phyloP scores from a whole-genome alignment of 2,888 invertebrate species.

The Pelosia muscerda region DNA sequence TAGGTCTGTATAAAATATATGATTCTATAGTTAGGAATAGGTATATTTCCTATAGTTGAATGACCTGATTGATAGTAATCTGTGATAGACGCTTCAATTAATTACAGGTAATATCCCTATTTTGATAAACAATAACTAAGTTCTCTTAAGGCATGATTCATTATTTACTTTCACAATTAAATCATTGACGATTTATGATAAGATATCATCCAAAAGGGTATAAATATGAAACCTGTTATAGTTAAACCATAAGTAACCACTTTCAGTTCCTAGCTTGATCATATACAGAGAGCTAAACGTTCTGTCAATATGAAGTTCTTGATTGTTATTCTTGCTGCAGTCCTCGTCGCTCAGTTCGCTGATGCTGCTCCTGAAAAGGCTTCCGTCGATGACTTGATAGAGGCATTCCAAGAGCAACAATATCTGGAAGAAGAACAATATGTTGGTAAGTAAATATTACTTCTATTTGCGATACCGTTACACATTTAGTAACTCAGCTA shows the following conservation, averaged over 20 bases:
- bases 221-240: background rate
- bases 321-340: constrained; percentile 5
- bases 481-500: background rate
- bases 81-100: background rate
- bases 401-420: constrained; percentile 20
- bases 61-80: too few species aligned
- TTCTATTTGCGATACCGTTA: background rate
- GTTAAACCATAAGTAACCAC: background rate
- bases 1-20: too few species aligned
- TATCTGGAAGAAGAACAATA: background rate
- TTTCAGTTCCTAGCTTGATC: background rate
- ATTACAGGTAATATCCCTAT: background rate
- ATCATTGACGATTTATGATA: background rate
- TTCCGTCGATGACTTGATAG: constrained; percentile 13
- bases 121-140: background rate
- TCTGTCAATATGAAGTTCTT: constrained; percentile 30
- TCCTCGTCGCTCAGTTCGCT: constrained; percentile 16
- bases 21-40: too few species aligned
- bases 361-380: background rate
- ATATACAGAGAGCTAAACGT: too few species aligned
- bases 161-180: background rate
- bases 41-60: too few species aligned
- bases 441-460: background rate
- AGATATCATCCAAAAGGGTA: background rate
- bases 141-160: background rate